These are phyloP conservation scores for Agrochola lota DNA, from an alignment of 2,888 invertebrate species.

Conservation along the genomic window DNA sequence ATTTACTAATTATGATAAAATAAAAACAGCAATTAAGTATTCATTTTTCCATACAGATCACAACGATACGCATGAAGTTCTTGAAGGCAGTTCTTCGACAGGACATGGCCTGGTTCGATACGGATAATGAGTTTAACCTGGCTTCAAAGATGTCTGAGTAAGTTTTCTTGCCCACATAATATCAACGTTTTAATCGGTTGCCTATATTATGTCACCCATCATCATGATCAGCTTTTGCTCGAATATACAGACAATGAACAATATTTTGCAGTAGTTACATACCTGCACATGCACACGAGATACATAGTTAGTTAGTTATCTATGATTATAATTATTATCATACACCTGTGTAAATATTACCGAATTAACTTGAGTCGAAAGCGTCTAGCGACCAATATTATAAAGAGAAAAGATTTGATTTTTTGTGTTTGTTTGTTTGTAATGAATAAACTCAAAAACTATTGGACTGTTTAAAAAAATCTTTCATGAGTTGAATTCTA, in stretches of 20 bases:
- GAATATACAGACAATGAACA: neutral
- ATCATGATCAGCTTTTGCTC: neutral
- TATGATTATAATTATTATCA: neutral
- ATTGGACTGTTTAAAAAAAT: too few relatives aligned
- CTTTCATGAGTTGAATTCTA: too few relatives aligned
- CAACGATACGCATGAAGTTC: slow-evolving; percentile 91
- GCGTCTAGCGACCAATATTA: neutral
- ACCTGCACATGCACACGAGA: neutral
- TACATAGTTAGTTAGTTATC: neutral
- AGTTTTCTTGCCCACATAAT: slow-evolving; percentile 77
- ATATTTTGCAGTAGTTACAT: neutral
- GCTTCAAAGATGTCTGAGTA: slow-evolving; percentile 94
- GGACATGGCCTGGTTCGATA: slow-evolving; percentile 94
- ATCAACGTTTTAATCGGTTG: neutral
- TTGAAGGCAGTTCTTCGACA: slow-evolving; percentile 92
- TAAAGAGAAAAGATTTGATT: too few relatives aligned
- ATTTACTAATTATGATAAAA: neutral
- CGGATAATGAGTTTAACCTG: slow-evolving; percentile 92
- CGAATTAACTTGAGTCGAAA: neutral
- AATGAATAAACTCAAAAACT: too few relatives aligned
- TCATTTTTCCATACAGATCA: slow-evolving; percentile 82
- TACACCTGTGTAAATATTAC: neutral
- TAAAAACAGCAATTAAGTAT: neutral
- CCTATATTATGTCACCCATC: neutral
- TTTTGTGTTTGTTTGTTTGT: too few relatives aligned